Percentiles rank a stretch among this genome's conserved stretches.
phyloP scores from a whole-genome alignment of 1,140 invertebrate species.

The Hyposmocoma kahamanoa region DNA sequence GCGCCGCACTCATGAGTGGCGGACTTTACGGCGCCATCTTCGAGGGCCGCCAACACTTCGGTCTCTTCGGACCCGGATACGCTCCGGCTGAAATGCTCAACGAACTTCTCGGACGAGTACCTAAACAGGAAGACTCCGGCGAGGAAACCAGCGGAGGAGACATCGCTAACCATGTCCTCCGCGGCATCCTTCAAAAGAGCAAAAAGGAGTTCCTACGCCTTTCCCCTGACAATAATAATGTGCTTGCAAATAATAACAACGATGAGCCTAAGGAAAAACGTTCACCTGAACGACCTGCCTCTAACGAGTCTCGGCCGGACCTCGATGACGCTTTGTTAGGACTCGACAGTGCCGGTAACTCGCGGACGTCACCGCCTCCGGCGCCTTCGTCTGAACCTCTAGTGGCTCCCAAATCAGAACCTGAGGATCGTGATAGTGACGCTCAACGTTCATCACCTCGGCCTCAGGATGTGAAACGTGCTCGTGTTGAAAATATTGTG shows the following conservation, averaged over 20 bases:
- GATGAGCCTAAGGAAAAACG: constrained; percentile 78
- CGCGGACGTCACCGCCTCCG: constrained; percentile 80
- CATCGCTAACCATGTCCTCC: constrained; percentile 86
- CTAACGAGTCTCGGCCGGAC: constrained; percentile 72
- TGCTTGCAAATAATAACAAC: constrained; percentile 75
- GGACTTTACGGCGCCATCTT: constrained; percentile 89
- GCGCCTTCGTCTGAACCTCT: constrained; percentile 76
- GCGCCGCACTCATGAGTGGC: constrained; percentile 85
- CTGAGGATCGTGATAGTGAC: constrained; percentile 76
- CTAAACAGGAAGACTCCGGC: constrained; percentile 79
- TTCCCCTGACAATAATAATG: constrained; percentile 75
- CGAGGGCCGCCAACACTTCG: constrained; percentile 82
- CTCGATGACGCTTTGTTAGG: constrained; percentile 75
- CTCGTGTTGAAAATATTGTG: constrained; percentile 95
- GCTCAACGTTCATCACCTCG: constrained; percentile 74
- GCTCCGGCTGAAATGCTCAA: constrained; percentile 89
- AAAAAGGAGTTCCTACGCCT: constrained; percentile 84
- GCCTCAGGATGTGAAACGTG: constrained; percentile 87
- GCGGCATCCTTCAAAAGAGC: constrained; percentile 87
- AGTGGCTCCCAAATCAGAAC: constrained; percentile 78
- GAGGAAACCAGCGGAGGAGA: constrained; percentile 75
- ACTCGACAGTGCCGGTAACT: constrained; percentile 80
- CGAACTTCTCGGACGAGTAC: constrained; percentile 85
- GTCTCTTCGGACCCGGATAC: constrained; percentile 85
- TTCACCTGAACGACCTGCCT: constrained; percentile 76